phyloP scores from a whole-genome alignment of 2,888 invertebrate genomes.

The Oligia latruncula region DNA sequence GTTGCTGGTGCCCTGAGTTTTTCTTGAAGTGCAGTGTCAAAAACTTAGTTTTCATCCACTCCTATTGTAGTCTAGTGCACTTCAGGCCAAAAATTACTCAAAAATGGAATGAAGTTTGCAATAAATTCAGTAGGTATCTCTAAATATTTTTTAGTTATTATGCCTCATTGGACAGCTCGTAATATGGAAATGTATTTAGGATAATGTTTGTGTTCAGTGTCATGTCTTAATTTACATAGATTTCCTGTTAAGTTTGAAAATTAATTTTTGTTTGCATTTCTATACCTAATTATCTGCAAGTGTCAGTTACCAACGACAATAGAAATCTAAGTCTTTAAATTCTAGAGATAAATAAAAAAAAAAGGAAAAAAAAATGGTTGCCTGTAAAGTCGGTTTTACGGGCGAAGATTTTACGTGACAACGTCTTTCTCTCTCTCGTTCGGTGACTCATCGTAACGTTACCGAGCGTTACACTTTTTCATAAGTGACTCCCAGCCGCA shows the following conservation, averaged over 20 bases:
- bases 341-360: not conserved
- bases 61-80: not conserved
- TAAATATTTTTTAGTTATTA: not conserved
- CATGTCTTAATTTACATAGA: not conserved
- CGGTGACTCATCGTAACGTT: no score
- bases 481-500: no score
- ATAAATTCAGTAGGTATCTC: not conserved
- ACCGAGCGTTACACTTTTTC: no score
- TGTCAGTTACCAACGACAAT: not conserved
- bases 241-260: not conserved
- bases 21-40: not conserved
- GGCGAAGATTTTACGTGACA: no score
- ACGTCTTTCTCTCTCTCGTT: no score
- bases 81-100: not conserved
- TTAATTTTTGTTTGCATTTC: not conserved
- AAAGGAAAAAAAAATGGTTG: fast-evolving
- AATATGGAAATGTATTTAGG: not conserved
- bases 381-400: no score
- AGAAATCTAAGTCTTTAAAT: not conserved
- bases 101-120: not conserved
- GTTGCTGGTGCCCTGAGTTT: not conserved
- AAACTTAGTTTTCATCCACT: not conserved
- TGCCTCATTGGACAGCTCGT: not conserved
- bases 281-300: not conserved
- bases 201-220: not conserved